Percentiles rank a stretch among this genome's conserved stretches.
Evolutionary conservation across 2,888 invertebrate genomes (phyloP).

Genomic region (Itoplectis maculator): DNA sequence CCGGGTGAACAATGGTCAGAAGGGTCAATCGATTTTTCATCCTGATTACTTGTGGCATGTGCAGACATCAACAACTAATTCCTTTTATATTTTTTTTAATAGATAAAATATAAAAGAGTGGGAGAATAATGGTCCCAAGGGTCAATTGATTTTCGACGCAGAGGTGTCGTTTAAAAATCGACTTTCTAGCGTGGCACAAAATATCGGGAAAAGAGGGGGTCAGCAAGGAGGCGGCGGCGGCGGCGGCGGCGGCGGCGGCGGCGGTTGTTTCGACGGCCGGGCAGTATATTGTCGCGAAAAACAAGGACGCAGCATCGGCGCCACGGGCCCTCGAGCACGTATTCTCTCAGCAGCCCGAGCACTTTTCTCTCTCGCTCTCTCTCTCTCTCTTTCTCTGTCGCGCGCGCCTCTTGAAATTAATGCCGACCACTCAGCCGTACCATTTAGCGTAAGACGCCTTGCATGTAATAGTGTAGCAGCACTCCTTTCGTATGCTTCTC

Average conservation of each 20-base stretch:
- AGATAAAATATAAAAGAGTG: neutral
- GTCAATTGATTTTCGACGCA: neutral
- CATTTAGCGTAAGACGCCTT: conserved; percentile 69
- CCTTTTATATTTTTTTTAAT: no score
- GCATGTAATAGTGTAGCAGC: conserved; percentile 48
- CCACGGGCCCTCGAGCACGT: conserved; percentile 76
- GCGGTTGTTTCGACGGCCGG: conserved; percentile 59
- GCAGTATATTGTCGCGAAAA: conserved; percentile 69
- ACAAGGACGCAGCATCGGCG: conserved; percentile 70
- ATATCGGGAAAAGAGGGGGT: neutral
- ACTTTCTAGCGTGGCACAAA: neutral
- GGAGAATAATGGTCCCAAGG: neutral
- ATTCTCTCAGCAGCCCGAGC: conserved; percentile 67
- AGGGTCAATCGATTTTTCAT: neutral
- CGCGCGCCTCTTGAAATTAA: conserved; percentile 74
- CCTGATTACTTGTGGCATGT: no score
- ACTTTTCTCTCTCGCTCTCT: conserved; percentile 69
- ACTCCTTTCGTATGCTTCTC: conserved; percentile 40
- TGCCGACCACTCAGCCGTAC: conserved; percentile 73
- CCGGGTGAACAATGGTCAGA: neutral
- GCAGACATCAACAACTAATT: no score
- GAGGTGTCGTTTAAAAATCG: conserved; percentile 18
- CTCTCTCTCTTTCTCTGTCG: conserved; percentile 65
- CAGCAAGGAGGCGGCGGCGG: conserved; percentile 40
- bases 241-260: conserved; percentile 36